Evolutionary conservation across 2,113 vertebrate genomes (phyloP).

Genomic region (rat (Rattus norvegicus)): GRCr8 NC_086019.1:234199501-234200000

Average conservation of each 20-base stretch:
- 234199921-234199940: background rate
- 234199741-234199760: constrained; percentile 13
- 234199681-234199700: constrained; percentile 16
- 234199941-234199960: background rate
- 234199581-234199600: background rate
- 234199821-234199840: constrained; percentile 30
- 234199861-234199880: background rate
- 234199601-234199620: background rate
- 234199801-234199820: constrained; percentile 41
- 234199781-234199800: constrained; percentile 46
- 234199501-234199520: background rate
- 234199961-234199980: background rate
- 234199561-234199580: background rate
- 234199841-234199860: background rate
- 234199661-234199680: constrained; percentile 12
- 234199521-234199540: constrained; percentile 2
- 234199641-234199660: background rate
- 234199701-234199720: constrained; percentile 20
- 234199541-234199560: background rate
- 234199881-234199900: background rate
- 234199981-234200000: background rate
- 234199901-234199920: background rate
- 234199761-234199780: constrained; percentile 9
- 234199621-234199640: background rate
- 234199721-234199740: background rate